phyloP scores from a whole-genome alignment of 2,113 vertebrate genomes.

The Atlantisia rogersi region DNA sequence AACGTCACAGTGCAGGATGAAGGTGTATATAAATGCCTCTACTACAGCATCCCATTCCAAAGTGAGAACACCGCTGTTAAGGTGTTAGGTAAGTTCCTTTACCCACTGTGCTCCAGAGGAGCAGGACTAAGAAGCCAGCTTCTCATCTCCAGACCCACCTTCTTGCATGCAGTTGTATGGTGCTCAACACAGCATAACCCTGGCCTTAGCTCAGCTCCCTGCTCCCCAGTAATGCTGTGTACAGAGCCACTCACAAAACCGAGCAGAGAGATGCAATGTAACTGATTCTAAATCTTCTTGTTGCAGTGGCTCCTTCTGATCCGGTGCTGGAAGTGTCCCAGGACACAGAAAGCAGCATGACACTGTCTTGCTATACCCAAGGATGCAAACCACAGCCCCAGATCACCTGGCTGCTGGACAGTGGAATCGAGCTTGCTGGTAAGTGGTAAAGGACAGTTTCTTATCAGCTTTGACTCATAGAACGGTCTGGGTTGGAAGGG shows the following conservation, averaged over 20 bases:
- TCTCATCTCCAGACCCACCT: neutral
- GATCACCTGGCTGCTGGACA: slow-evolving; percentile 72
- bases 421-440: slow-evolving; percentile 63
- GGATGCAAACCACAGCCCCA: slow-evolving; percentile 67
- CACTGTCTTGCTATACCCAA: slow-evolving; percentile 54
- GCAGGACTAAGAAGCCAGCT: neutral
- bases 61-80: slow-evolving; percentile 17
- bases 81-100: slow-evolving; percentile 67
- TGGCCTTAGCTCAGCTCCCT: neutral
- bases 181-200: neutral
- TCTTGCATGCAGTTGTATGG: accelerated
- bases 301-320: slow-evolving; percentile 66
- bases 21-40: slow-evolving; percentile 70
- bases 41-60: neutral
- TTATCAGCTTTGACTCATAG: neutral
- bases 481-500: no score
- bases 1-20: slow-evolving; percentile 52
- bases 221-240: neutral
- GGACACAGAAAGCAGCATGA: neutral
- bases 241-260: neutral
- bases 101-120: neutral
- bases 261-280: accelerated
- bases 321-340: slow-evolving; percentile 54
- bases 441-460: neutral
- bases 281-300: neutral